Percentiles rank a stretch among this genome's conserved stretches.
phyloP scores from a whole-genome alignment of 2,113 vertebrate species.

The Poeciliopsis prolifica region DNA sequence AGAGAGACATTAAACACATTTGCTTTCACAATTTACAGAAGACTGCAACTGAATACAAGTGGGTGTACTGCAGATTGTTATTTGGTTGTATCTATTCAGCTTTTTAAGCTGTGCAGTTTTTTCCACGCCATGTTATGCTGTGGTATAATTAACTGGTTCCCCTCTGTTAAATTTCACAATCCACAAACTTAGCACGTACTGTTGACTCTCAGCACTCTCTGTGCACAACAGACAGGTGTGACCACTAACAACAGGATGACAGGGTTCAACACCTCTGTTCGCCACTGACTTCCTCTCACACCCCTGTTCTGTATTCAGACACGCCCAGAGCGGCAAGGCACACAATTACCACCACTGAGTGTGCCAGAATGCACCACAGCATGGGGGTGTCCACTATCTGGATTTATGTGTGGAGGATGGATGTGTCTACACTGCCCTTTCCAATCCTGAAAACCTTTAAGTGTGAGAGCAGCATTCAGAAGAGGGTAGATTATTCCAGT shows the following conservation, averaged over 20 bases:
- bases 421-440: slow-evolving; percentile 28
- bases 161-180: slow-evolving; percentile 27
- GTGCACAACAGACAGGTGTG: slow-evolving; percentile 76
- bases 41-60: slow-evolving; percentile 39
- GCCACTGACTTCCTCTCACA: slow-evolving; percentile 74
- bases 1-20: slow-evolving; percentile 41
- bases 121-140: slow-evolving; percentile 23
- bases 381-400: background rate
- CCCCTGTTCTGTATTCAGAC: slow-evolving; percentile 55
- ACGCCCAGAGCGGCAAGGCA: slow-evolving; percentile 54
- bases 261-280: slow-evolving; percentile 73
- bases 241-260: slow-evolving; percentile 78
- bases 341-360: slow-evolving; percentile 11
- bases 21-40: slow-evolving; percentile 54
- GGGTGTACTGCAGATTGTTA: slow-evolving; percentile 5
- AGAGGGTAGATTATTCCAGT: slow-evolving; percentile 55
- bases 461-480: slow-evolving; percentile 36
- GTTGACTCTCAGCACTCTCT: slow-evolving; percentile 46
- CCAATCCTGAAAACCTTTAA: slow-evolving; percentile 51
- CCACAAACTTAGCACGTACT: slow-evolving; percentile 41
- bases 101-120: slow-evolving; percentile 9
- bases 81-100: slow-evolving; percentile 7
- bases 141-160: slow-evolving; percentile 34
- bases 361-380: slow-evolving; percentile 1
- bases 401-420: slow-evolving; percentile 2